Percentiles rank a stretch among this genome's conserved stretches.
phyloP scores from a whole-genome alignment of 2,113 vertebrate species.

The Cromileptes altivelis region DNA sequence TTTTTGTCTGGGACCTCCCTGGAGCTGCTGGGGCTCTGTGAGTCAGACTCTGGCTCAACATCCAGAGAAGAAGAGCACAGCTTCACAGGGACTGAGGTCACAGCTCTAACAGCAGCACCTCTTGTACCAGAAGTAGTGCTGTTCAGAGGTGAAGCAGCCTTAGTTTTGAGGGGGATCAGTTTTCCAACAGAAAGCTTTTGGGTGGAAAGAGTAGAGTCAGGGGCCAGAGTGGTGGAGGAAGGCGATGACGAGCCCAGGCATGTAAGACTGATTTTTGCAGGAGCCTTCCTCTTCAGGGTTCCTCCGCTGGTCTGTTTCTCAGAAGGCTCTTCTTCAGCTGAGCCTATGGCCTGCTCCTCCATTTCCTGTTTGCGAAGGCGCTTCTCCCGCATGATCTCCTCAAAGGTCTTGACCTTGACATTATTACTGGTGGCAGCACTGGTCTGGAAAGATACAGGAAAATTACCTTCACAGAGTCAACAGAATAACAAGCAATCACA shows the following conservation, averaged over 20 bases:
- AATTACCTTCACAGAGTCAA: neutral
- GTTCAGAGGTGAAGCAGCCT: constrained; percentile 17
- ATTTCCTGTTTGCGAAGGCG: constrained; percentile 82
- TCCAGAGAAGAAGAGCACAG: constrained; percentile 25
- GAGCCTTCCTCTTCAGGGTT: constrained; percentile 43
- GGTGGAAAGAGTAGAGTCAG: neutral
- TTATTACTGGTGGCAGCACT: constrained; percentile 40
- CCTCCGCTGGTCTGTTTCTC: constrained; percentile 1
- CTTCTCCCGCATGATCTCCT: constrained; percentile 91
- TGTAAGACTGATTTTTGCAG: constrained; percentile 3
- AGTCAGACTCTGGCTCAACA: neutral
- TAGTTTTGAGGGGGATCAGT: constrained; percentile 48
- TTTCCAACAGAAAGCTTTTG: constrained; percentile 47
- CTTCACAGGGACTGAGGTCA: constrained; percentile 2
- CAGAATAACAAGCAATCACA: neutral
- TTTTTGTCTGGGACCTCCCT: constrained; percentile 15
- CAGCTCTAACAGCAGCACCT: constrained; percentile 7
- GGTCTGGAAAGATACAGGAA: constrained; percentile 42
- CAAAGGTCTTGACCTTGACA: constrained; percentile 90
- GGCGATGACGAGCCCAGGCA: constrained; percentile 7
- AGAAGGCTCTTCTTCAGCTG: constrained; percentile 7
- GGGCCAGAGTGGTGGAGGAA: neutral
- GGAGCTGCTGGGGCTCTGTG: constrained; percentile 6
- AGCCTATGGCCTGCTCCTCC: constrained; percentile 72
- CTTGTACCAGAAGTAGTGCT: neutral